Conservation (phyloP, 2,888 invertebrate genomes). For the Serrognathus titanus region DNA sequence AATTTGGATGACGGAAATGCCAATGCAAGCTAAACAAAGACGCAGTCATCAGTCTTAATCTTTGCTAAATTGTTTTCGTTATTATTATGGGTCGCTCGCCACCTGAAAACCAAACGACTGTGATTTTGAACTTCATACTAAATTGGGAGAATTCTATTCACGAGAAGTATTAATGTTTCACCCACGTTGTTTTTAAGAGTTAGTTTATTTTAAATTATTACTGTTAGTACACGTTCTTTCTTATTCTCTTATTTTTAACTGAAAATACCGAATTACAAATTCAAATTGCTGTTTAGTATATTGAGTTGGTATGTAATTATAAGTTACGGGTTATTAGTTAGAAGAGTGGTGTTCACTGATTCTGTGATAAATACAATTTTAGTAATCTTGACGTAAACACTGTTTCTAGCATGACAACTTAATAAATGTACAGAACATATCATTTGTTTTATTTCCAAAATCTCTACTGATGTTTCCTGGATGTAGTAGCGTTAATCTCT, state of each 20-base stretch:
- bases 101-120: constrained; percentile 9
- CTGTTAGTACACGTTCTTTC: constrained; percentile 12
- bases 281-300: constrained; percentile 13
- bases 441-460: not conserved
- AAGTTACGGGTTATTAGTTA: constrained; percentile 46
- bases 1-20: not conserved
- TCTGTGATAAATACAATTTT: constrained; percentile 52
- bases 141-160: constrained; percentile 1
- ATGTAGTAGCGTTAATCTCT: too few relatives aligned
- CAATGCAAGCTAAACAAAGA: not conserved
- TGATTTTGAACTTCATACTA: constrained; percentile 19
- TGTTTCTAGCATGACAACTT: constrained; percentile 51
- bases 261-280: constrained; percentile 17
- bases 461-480: too few relatives aligned
- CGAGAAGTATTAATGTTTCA: constrained; percentile 2
- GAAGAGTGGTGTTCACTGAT: constrained; percentile 50
- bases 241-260: constrained; percentile 11
- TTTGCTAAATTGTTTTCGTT: not conserved
- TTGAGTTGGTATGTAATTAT: constrained; percentile 38
- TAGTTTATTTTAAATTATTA: constrained; percentile 18
- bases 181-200: constrained; percentile 13
- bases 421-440: constrained; percentile 43
- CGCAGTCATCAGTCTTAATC: constrained; percentile 1
- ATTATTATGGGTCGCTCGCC: too few relatives aligned
- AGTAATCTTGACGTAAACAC: constrained; percentile 50